Evolutionary conservation across 2,888 invertebrate species (phyloP), one percentile per base, ranked within the genome.

Genomic region (Protophormia terraenovae): DNA sequence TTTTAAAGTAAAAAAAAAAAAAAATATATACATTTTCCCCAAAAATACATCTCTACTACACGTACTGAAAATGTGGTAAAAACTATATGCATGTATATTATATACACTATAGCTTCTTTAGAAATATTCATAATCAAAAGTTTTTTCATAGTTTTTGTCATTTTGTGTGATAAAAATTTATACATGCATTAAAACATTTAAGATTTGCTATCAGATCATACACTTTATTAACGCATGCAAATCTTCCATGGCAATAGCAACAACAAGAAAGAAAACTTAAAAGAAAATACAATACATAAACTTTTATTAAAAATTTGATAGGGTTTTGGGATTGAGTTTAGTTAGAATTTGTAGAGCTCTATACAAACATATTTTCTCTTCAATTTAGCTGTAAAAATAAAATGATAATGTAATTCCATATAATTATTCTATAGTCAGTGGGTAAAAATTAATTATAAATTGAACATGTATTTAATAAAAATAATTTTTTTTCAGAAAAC

Each of bases 221-320:
- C 45, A 83, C 77, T 83, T 83, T 78, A 83, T 83, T 77, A 73
- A 73, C 72, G 77, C 67, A 72, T 78, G 64, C 66, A 83, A 60
- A 67, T 78, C 53, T 72, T 64, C n/a, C 45, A 32, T 47, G 35
- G 58, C 60, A 58, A 53, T 35, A 69, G 41, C 12, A 76, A 55
- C 16, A 58, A 27, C 29, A 41, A 45, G 32, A 19, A 32, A n/a
- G 3, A 32, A 67, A 60, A n/a, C n/a, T n/a, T 2, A 22, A 22
- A 50, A 38, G 3, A 71, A 6, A 69, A 35, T 24, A 41, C 12
- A 50, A 47, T 7, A 45, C 1, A 38, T 24, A 38, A 53, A 50
- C 3, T 64, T 29, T 64, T 16, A 50, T 41, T 62, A 58, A 24
- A 22, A 41, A 58, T n/a, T 24, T 53, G 8, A 3, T 47, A 66